These are phyloP conservation scores for Parambassis ranga DNA, from an alignment of 2,797 vertebrate genomes.

Conservation along the genomic window DNA sequence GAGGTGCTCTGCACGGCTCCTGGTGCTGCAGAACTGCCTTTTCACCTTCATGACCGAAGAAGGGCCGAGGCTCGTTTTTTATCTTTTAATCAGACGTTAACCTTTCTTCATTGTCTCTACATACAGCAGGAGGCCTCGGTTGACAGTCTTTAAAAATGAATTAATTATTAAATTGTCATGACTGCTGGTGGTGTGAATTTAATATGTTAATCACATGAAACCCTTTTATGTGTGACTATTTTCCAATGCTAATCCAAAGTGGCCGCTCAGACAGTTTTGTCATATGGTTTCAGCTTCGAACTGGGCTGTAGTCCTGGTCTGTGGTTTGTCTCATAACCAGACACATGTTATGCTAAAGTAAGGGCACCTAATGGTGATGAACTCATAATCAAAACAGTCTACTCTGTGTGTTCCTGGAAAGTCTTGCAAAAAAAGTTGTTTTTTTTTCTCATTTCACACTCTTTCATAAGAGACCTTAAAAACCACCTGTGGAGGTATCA, in stretches of 20 bases:
- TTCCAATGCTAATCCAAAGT: background rate
- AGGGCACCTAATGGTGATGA: slow-evolving; percentile 15
- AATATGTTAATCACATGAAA: slow-evolving; percentile 6
- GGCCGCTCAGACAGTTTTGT: slow-evolving; percentile 26
- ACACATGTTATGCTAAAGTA: slow-evolving; percentile 21
- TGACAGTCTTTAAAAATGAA: background rate
- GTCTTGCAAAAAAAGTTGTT: background rate
- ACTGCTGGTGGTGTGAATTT: slow-evolving; percentile 2
- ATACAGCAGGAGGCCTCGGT: background rate
- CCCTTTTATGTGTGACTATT: background rate
- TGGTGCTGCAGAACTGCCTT: slow-evolving; percentile 34
- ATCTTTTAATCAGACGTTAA: slow-evolving; percentile 7
- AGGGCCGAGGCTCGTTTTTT: slow-evolving; percentile 4
- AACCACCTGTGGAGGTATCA: slow-evolving; percentile 6
- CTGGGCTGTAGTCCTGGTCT: slow-evolving; percentile 19
- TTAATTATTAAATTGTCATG: background rate
- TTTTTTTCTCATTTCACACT: background rate
- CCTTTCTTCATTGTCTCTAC: slow-evolving; percentile 1
- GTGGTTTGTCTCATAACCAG: slow-evolving; percentile 27
- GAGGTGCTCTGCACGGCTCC: slow-evolving; percentile 44
- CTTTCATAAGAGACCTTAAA: background rate
- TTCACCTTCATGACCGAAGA: slow-evolving; percentile 28
- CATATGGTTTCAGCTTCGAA: slow-evolving; percentile 36
- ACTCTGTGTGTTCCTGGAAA: slow-evolving; percentile 5
- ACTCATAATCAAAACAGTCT: slow-evolving; percentile 41